Evolutionary conservation across 1,140 invertebrate genomes (phyloP), one percentile per base, ranked within the genome.

Genomic region (Globodera rostochiensis): DNA sequence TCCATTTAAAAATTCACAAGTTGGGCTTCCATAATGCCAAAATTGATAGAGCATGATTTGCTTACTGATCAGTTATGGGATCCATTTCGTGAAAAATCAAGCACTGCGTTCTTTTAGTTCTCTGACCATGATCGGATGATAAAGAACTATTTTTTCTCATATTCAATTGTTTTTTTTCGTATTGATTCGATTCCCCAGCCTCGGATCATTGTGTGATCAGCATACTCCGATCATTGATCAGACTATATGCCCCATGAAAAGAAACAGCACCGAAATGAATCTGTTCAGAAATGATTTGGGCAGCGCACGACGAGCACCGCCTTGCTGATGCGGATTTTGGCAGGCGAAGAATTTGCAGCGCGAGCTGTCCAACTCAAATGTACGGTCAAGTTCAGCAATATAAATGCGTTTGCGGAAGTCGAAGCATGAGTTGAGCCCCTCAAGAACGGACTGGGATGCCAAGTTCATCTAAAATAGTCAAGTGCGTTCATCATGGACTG

Each of bases 271-370:
- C 92, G 97, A 95, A 36, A 95, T 97, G 88, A 99, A 99, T 87
- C 98, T 93, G 91, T 99, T 99, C 0, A 99, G 91, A 89, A 99
- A 99, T 1, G 97, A 99, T 87, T 95, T 93, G 0, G 98, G 98
- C 70, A 99, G 91, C 11, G 97, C 97, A 90, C 97, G 94, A 84
- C 98, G 92, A 2, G 94, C 96, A 3, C 97, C 96, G 53, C 98
- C 98, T 92, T 99, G 95, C 87, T 93, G 93, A n/a, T 96, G 91
- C 1, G 98, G 97, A 92, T 99, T 99, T 91, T 99, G 97, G 90
- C 96, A 98, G 13, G 94, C 97, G 91, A 99, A 99, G 60, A 99
- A 93, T 86, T 94, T 93, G 0, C 96, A 98, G 64, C 87, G 84
- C 80, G 90, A 89, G 0, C 74, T 15, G n/a, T 87, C 79, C 57